Percentiles rank a stretch among this genome's conserved stretches.
These are phyloP conservation scores for Lacanobia oleracea DNA, from an alignment of 2,888 invertebrate species.

Conservation along the genomic window DNA sequence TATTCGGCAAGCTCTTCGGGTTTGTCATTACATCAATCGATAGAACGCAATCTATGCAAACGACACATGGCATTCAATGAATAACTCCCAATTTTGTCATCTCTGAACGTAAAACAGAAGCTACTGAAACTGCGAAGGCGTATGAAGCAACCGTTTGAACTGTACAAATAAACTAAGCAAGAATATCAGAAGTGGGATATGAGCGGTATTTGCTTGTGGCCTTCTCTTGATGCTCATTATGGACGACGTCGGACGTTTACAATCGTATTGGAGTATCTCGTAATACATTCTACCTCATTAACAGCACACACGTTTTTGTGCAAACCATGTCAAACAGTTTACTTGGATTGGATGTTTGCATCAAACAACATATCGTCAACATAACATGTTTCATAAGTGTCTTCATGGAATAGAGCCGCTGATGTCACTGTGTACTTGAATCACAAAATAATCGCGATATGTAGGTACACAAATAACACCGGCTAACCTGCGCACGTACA, in stretches of 20 bases:
- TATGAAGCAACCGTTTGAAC: conserved; percentile 34
- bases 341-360: conserved; percentile 34
- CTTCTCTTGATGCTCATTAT: conserved; percentile 55
- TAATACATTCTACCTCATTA: conserved; percentile 42
- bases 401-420: conserved; percentile 63
- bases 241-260: conserved; percentile 44
- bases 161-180: conserved; percentile 45
- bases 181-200: conserved; percentile 49
- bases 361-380: conserved; percentile 30
- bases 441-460: conserved; percentile 69
- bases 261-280: conserved; percentile 41
- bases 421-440: conserved; percentile 77
- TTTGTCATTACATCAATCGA: conserved; percentile 49
- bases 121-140: conserved; percentile 32
- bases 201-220: conserved; percentile 55
- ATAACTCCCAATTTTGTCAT: conserved; percentile 37
- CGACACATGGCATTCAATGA: conserved; percentile 25
- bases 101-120: conserved; percentile 22
- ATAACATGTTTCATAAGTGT: conserved; percentile 49
- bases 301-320: conserved; percentile 29
- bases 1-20: conserved; percentile 60
- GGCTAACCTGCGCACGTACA: conserved; percentile 35
- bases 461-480: conserved; percentile 59
- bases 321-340: conserved; percentile 37
- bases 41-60: conserved; percentile 27